Evolutionary conservation across 2,797 vertebrate genomes (phyloP).

Genomic region (Phataginus tricuspis): DNA sequence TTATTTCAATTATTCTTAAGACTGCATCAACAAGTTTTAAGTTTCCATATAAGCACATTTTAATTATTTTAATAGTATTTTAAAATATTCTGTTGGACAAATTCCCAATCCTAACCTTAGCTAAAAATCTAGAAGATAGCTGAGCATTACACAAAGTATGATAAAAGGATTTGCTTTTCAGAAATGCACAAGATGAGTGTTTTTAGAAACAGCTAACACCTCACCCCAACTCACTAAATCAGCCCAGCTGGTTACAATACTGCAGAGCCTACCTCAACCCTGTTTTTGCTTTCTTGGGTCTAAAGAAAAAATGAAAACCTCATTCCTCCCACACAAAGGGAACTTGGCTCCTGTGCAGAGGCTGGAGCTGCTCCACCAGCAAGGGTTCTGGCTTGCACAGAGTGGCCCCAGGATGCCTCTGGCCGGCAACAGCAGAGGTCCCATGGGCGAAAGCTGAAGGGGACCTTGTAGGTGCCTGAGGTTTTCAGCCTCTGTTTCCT

Average conservation of each 20-base stretch:
- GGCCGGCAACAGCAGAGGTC: fast-evolving
- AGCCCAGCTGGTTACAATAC: neutral
- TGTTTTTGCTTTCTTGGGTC: neutral
- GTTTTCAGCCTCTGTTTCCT: neutral
- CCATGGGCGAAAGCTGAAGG: neutral
- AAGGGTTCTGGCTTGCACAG: too few relatives aligned
- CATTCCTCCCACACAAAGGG: neutral
- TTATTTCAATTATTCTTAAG: slow-evolving; percentile 35
- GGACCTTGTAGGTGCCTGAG: neutral
- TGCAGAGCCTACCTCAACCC: neutral
- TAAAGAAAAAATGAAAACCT: neutral
- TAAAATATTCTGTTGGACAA: neutral
- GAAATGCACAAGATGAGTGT: neutral
- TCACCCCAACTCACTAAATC: neutral
- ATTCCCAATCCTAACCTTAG: neutral
- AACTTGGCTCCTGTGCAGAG: neutral
- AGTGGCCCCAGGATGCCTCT: fast-evolving
- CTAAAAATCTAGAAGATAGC: neutral
- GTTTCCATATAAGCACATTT: neutral
- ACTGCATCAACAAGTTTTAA: neutral
- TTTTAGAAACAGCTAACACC: neutral
- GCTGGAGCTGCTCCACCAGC: neutral
- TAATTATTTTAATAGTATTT: neutral
- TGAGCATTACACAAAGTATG: neutral
- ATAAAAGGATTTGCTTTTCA: neutral